These are phyloP conservation scores for Sarcophaga subvicina DNA, from an alignment of 2,888 invertebrate genomes.

Conservation along the genomic window DNA sequence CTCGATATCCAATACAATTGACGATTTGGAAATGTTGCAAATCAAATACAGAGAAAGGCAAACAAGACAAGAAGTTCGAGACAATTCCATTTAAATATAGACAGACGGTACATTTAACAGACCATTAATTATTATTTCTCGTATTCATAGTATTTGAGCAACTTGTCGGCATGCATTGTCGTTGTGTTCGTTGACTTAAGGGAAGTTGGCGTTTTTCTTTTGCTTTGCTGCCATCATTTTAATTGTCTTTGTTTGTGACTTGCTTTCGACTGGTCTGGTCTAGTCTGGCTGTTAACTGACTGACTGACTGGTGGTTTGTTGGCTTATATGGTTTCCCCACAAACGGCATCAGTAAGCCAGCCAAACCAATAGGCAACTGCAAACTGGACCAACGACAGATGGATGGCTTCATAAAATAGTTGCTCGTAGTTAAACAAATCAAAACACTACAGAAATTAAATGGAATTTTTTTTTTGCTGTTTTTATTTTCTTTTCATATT, in stretches of 20 bases:
- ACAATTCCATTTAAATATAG: not conserved
- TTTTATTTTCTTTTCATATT: not conserved
- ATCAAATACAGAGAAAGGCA: not conserved
- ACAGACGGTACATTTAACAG: conserved; percentile 53
- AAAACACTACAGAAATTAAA: conserved; percentile 16
- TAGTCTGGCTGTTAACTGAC: too few relatives aligned
- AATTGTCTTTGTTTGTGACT: not conserved
- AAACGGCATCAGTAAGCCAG: conserved; percentile 16
- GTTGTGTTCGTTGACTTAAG: conserved; percentile 41
- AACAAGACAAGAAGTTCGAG: conserved; percentile 24
- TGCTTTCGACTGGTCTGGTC: not conserved
- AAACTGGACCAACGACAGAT: conserved; percentile 51
- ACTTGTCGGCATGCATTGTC: conserved; percentile 23
- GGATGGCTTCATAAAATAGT: conserved; percentile 36
- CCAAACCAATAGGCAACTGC: not conserved
- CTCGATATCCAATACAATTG: not conserved
- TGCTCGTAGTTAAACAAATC: conserved; percentile 5
- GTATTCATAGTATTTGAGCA: not conserved
- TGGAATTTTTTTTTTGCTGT: conserved; percentile 31
- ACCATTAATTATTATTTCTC: conserved; percentile 57
- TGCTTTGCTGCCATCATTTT: not conserved
- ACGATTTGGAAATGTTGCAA: conserved; percentile 2
- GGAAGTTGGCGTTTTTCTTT: conserved; percentile 30
- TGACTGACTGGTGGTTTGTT: not conserved
- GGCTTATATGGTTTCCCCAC: conserved; percentile 21